Percentiles rank a stretch among this genome's conserved stretches.
Evolutionary conservation across 2,797 vertebrate species (phyloP).

Genomic region (Sardinella longiceps): DNA sequence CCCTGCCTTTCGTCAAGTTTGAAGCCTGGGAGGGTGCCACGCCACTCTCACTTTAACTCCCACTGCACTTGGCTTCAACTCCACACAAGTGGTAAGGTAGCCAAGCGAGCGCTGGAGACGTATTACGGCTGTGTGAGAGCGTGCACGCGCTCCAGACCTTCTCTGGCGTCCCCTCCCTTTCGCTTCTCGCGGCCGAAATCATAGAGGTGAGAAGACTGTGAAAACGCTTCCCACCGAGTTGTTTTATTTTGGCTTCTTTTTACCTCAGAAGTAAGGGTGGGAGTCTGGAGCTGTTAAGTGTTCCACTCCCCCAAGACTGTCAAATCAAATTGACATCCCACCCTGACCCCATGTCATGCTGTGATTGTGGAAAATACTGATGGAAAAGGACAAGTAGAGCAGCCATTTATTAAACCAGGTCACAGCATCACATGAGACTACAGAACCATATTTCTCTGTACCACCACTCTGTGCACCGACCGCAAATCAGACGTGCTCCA

Average conservation of each 20-base stretch:
- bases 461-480: not conserved
- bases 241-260: not conserved
- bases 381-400: not conserved
- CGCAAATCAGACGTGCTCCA: not conserved
- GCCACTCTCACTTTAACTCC: not conserved
- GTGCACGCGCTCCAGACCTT: not conserved
- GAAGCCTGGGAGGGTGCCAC: not conserved
- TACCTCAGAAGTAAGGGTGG: not conserved
- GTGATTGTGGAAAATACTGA: not conserved
- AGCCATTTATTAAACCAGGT: conserved; percentile 20
- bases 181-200: not conserved
- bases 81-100: not conserved
- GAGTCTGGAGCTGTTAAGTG: not conserved
- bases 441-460: not conserved
- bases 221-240: not conserved
- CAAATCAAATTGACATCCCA: not conserved
- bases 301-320: not conserved
- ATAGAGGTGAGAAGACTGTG: not conserved
- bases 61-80: not conserved
- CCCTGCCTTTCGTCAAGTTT: not conserved
- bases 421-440: conserved; percentile 3
- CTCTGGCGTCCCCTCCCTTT: not conserved
- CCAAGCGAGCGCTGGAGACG: not conserved
- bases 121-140: not conserved
- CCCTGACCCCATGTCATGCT: not conserved